A percentile compares a stretch with the other conserved stretches of the same genome.
phyloP scores from a whole-genome alignment of 2,888 invertebrate species.

The Apotomis betuletana region DNA sequence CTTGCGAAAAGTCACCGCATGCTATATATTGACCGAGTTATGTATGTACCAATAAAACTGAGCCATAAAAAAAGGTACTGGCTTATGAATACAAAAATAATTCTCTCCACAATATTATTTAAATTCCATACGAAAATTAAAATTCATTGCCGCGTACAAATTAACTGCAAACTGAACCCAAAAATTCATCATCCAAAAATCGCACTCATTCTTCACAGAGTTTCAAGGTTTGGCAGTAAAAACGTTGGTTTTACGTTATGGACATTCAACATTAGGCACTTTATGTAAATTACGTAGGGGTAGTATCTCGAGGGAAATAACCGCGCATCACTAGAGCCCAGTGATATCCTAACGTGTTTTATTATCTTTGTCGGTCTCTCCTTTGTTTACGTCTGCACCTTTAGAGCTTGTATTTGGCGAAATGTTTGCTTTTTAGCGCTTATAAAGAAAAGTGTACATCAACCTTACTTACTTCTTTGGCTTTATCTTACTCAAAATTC shows the following conservation, averaged over 20 bases:
- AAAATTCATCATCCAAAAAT: conserved; percentile 43
- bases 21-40: no score
- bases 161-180: conserved; percentile 31
- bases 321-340: conserved; percentile 54
- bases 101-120: no score
- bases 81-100: no score
- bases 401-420: conserved; percentile 4
- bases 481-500: no score
- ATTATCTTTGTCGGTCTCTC: conserved; percentile 49
- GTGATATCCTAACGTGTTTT: conserved; percentile 54
- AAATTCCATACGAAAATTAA: background rate
- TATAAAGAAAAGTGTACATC: no score
- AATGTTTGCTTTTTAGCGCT: background rate
- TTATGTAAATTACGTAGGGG: conserved; percentile 69
- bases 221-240: conserved; percentile 56
- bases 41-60: no score
- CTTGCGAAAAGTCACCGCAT: no score
- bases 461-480: no score
- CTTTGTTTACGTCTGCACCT: conserved; percentile 25
- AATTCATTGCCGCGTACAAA: background rate
- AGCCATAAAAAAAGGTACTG: no score
- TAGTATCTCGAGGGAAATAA: conserved; percentile 67
- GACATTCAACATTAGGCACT: conserved; percentile 66
- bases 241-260: conserved; percentile 63
- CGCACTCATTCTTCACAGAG: conserved; percentile 52